These are phyloP conservation scores for Micropterix aruncella DNA, from an alignment of 2,888 invertebrate genomes.

Conservation along the genomic window DNA sequence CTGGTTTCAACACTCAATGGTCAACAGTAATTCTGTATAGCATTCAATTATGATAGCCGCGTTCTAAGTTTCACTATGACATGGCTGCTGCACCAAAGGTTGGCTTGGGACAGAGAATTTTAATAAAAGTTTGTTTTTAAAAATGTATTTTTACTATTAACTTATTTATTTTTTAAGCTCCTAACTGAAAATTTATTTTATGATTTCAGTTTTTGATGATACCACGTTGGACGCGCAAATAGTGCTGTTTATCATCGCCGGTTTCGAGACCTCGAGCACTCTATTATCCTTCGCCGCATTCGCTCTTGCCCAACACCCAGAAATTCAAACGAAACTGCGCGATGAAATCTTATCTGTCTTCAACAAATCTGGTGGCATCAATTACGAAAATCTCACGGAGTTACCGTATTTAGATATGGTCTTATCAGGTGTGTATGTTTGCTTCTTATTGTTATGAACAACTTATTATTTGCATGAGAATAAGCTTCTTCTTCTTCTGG, in stretches of 20 bases:
- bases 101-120: too few species aligned
- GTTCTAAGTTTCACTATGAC: too few species aligned
- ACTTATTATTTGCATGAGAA: too few species aligned
- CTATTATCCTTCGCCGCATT: slow-evolving; percentile 39
- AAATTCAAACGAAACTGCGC: slow-evolving; percentile 30
- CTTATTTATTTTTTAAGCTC: not conserved
- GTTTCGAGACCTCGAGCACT: slow-evolving; percentile 46
- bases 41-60: too few species aligned
- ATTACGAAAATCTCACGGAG: slow-evolving; percentile 15
- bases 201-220: slow-evolving; percentile 33
- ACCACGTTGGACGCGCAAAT: slow-evolving; percentile 41
- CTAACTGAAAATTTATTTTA: slow-evolving; percentile 1
- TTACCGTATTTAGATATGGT: slow-evolving; percentile 18
- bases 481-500: too few species aligned
- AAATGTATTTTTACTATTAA: too few species aligned
- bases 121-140: too few species aligned
- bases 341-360: slow-evolving; percentile 26
- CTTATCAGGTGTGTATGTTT: slow-evolving; percentile 14
- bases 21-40: not conserved
- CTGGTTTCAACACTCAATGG: too few species aligned
- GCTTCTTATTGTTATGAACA: too few species aligned
- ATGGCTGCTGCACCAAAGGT: too few species aligned
- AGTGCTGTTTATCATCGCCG: slow-evolving; percentile 42
- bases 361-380: slow-evolving; percentile 17
- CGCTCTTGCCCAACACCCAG: slow-evolving; percentile 32